Percentiles rank a stretch among this genome's conserved stretches.
Evolutionary conservation across 2,797 vertebrate genomes (phyloP).

Genomic region (Peromyscus attwateri): DNA sequence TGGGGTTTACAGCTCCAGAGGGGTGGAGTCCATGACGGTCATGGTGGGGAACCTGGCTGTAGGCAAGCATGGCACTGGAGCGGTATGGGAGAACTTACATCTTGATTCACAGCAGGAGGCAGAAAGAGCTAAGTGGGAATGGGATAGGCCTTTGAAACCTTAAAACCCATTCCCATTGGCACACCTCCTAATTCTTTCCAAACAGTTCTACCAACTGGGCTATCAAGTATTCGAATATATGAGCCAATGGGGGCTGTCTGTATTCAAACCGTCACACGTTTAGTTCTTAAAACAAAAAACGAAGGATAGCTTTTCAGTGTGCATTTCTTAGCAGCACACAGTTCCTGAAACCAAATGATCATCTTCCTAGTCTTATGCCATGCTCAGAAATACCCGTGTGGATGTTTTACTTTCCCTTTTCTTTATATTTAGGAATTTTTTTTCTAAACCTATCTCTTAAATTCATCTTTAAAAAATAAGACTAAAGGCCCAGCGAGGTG

Average conservation of each 20-base stretch:
- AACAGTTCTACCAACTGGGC: not conserved
- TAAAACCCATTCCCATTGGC: not conserved
- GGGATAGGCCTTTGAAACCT: not conserved
- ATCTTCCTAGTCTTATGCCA: constrained; percentile 14
- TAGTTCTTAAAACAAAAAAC: not conserved
- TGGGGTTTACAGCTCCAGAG: not conserved
- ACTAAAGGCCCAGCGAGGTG: not conserved
- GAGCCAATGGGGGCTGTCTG: not conserved
- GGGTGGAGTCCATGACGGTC: not conserved
- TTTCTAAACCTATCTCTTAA: constrained; percentile 52
- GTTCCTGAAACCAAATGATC: not conserved
- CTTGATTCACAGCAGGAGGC: not conserved
- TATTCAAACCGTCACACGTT: not conserved
- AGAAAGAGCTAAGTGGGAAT: not conserved
- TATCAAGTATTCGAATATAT: not conserved
- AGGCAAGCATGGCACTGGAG: not conserved
- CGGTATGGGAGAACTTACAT: not conserved
- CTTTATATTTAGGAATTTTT: not conserved
- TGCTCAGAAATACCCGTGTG: constrained; percentile 40
- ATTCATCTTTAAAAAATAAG: constrained; percentile 12
- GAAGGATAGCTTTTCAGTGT: not conserved
- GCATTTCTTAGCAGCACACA: constrained; percentile 15
- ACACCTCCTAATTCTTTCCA: not conserved
- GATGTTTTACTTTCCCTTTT: constrained; percentile 27
- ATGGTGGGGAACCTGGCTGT: not conserved